Conservation (phyloP, 1,140 invertebrate species). For the Pogonomyrmex californicus region DNA sequence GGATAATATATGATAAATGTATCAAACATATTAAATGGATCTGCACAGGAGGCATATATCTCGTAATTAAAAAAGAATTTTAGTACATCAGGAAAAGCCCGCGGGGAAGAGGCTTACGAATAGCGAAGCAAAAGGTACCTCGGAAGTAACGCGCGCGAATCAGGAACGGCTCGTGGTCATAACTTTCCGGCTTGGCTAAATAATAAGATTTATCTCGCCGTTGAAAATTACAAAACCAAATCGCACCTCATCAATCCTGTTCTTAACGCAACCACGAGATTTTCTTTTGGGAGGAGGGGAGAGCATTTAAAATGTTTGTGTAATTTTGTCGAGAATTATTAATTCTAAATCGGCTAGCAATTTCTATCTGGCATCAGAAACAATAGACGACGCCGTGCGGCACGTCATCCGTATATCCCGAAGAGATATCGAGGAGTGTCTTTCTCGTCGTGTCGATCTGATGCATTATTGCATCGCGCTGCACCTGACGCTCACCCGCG, state of each 20-base stretch:
- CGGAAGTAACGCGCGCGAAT: constrained; percentile 49
- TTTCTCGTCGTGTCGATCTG: constrained; percentile 52
- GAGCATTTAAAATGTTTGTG: background rate
- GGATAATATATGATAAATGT: background rate
- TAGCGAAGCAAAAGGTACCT: constrained; percentile 18
- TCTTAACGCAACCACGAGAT: constrained; percentile 26
- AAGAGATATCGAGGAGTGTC: constrained; percentile 62
- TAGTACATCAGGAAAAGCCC: background rate
- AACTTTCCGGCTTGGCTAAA: constrained; percentile 26
- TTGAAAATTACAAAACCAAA: constrained; percentile 47
- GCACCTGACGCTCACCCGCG: constrained; percentile 72
- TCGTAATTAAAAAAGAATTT: background rate
- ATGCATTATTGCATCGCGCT: constrained; percentile 62
- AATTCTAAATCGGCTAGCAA: constrained; percentile 5
- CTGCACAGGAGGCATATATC: background rate
- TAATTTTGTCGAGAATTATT: background rate
- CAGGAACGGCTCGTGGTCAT: constrained; percentile 31
- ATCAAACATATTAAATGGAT: background rate
- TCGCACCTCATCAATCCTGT: constrained; percentile 43
- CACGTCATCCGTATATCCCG: constrained; percentile 33
- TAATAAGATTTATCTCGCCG: constrained; percentile 34
- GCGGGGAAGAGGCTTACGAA: constrained; percentile 20
- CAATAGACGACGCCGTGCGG: constrained; percentile 36
- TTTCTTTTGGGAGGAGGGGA: background rate
- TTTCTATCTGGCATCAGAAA: constrained; percentile 4